phyloP scores from a whole-genome alignment of 2,888 invertebrate genomes.

The Amblyteles armatorius region DNA sequence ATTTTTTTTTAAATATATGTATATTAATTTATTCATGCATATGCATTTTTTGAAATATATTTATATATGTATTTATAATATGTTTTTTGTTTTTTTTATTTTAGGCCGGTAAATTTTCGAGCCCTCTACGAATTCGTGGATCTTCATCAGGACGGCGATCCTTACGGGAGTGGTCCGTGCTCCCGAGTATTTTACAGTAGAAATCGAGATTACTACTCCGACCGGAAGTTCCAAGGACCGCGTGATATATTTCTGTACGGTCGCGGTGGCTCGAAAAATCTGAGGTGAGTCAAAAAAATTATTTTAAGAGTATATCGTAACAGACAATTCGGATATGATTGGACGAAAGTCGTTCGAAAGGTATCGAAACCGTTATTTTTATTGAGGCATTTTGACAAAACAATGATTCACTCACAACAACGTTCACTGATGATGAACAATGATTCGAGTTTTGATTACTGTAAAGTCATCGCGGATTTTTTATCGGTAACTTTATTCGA shows the following conservation, averaged over 20 bases:
- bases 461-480: neutral
- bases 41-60: too few relatives aligned
- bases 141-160: slow-evolving; percentile 93
- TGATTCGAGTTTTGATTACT: neutral
- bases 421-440: too few relatives aligned
- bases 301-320: neutral
- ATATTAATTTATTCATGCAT: too few relatives aligned
- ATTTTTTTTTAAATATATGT: too few relatives aligned
- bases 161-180: slow-evolving; percentile 91
- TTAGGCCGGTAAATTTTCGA: slow-evolving; percentile 93
- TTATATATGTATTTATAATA: neutral
- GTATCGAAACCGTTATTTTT: neutral
- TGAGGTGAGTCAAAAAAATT: slow-evolving; percentile 87
- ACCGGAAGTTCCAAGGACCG: slow-evolving; percentile 92
- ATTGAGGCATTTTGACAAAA: neutral
- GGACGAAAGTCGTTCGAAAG: neutral
- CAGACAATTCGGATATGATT: neutral
- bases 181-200: slow-evolving; percentile 91
- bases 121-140: slow-evolving; percentile 96
- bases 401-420: neutral
- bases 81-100: neutral
- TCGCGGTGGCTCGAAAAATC: slow-evolving; percentile 92
- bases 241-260: slow-evolving; percentile 94
- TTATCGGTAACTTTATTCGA: slow-evolving; percentile 10
- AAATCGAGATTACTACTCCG: slow-evolving; percentile 87